Evolutionary conservation across 2,113 vertebrate genomes (phyloP).

Genomic region (Mus pahari): DNA sequence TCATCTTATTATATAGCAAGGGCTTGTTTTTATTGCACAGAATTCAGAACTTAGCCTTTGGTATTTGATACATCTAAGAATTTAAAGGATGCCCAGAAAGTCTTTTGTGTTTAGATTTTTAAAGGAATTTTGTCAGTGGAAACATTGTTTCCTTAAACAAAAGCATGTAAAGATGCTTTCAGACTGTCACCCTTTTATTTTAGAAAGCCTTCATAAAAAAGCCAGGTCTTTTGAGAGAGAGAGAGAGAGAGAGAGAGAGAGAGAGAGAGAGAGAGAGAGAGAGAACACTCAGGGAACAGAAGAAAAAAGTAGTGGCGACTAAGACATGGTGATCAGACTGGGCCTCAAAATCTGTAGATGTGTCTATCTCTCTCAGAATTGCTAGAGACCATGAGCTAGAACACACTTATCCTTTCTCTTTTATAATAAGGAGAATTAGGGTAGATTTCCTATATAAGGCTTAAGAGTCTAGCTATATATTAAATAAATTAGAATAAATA

Average conservation of each 20-base stretch:
- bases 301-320: not conserved
- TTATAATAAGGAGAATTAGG: not conserved
- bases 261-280: not conserved
- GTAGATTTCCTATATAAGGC: not conserved
- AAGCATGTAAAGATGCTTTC: not conserved
- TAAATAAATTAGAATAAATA: too few relatives aligned
- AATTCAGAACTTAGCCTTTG: not conserved
- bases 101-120: not conserved
- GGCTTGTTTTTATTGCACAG: not conserved
- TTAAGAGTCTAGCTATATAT: not conserved
- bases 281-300: not conserved
- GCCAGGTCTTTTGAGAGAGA: not conserved
- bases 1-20: not conserved
- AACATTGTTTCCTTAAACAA: not conserved
- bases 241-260: not conserved
- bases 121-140: not conserved
- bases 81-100: not conserved
- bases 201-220: not conserved
- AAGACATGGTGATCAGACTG: not conserved
- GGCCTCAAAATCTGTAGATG: not conserved
- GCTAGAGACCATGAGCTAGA: rapidly evolving
- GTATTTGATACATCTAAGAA: not conserved
- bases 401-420: not conserved
- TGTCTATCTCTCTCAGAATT: not conserved
- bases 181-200: not conserved